A percentile compares a stretch with the other conserved stretches of the same genome.
phyloP scores from a whole-genome alignment of 30 jellyfish, hydroid and myxozoan species.

The Hydractinia symbiolongicarpus region DNA sequence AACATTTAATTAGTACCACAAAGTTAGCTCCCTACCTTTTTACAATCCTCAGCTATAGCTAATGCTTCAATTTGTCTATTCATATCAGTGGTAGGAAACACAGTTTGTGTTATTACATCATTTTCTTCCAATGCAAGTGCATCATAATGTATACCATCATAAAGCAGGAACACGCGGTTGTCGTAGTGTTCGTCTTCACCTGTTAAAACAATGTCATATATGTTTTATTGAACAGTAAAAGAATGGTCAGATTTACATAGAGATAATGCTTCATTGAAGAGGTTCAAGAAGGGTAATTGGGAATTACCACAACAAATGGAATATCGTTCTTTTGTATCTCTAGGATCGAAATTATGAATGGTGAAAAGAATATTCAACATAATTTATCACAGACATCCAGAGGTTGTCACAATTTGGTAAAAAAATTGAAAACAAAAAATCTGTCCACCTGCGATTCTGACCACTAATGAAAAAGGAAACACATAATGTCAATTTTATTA shows the following conservation, averaged over 20 bases:
- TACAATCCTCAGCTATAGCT: conserved; percentile 54
- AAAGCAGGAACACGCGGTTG: conserved; percentile 57
- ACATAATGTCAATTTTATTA: too few species aligned
- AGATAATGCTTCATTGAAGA: background rate
- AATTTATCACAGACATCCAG: too few species aligned
- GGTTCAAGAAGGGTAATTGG: too few species aligned
- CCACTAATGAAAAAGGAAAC: too few species aligned
- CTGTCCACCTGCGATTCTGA: too few species aligned
- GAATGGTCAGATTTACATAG: background rate
- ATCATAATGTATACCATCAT: conserved; percentile 92
- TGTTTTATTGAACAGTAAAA: background rate
- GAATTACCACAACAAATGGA: too few species aligned
- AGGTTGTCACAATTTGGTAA: too few species aligned
- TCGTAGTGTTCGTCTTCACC: conserved; percentile 63
- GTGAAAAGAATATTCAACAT: too few species aligned
- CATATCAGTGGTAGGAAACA: conserved; percentile 45
- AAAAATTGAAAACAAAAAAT: too few species aligned
- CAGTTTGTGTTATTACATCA: conserved; percentile 37
- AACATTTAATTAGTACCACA: background rate
- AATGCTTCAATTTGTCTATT: conserved; percentile 51
- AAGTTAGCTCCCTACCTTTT: conserved; percentile 41
- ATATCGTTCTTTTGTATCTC: too few species aligned
- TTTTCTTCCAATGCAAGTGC: conserved; percentile 39
- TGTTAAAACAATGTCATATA: background rate
- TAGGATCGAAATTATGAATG: too few species aligned